Conservation (phyloP, 2,113 vertebrate species). For the Ageneiosus marmoratus region DNA sequence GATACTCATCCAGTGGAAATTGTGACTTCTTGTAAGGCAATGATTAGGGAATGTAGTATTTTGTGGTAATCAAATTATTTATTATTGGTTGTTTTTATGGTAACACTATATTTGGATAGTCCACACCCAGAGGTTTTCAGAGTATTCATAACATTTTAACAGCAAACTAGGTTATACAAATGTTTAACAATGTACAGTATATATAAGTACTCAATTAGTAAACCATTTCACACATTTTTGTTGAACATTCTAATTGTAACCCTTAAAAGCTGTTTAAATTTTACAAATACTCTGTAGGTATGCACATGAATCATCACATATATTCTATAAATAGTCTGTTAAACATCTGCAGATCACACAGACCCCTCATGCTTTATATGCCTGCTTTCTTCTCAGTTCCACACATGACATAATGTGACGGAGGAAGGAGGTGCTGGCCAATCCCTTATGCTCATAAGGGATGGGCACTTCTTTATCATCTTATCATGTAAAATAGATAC, state of each 20-base stretch:
- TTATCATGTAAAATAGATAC: background rate
- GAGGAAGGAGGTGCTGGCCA: background rate
- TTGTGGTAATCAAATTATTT: background rate
- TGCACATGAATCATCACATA: too few species aligned
- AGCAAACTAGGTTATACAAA: too few species aligned
- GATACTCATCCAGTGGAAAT: background rate
- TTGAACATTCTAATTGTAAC: too few species aligned
- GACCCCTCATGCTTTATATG: background rate
- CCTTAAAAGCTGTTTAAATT: too few species aligned
- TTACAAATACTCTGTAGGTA: too few species aligned
- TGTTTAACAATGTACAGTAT: too few species aligned
- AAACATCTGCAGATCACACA: too few species aligned
- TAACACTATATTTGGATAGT: background rate
- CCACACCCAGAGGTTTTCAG: too few species aligned
- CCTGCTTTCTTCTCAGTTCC: background rate
- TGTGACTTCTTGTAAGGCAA: background rate
- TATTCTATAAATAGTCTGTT: too few species aligned
- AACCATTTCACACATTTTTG: too few species aligned
- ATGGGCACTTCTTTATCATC: conserved; percentile 9
- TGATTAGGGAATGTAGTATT: background rate
- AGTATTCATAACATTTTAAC: too few species aligned
- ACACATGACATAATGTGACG: background rate
- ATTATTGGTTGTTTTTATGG: background rate
- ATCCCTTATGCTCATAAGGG: background rate
- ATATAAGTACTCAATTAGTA: too few species aligned